phyloP scores from a whole-genome alignment of 2,797 vertebrate genomes.

The Numenius phaeopus region DNA sequence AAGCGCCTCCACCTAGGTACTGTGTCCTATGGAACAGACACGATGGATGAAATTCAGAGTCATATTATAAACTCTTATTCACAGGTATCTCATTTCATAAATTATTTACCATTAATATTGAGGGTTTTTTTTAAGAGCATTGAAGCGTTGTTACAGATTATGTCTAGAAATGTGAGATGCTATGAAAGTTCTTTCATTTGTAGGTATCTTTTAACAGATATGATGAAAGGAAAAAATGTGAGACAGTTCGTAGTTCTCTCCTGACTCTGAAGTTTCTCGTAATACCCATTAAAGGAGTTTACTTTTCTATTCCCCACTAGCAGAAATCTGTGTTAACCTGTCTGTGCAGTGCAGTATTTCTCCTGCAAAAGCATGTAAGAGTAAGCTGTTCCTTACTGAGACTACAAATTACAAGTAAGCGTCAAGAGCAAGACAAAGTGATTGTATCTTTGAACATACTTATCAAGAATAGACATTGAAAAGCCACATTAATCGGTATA shows the following conservation, averaged over 20 bases:
- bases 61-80: slow-evolving; percentile 88
- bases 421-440: not conserved
- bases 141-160: not conserved
- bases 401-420: not conserved
- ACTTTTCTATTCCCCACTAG: not conserved
- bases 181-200: not conserved
- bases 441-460: slow-evolving; percentile 9
- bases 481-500: not conserved
- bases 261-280: not conserved
- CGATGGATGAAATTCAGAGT: slow-evolving; percentile 97
- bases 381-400: not conserved
- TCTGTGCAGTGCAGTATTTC: not conserved
- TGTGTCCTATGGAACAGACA: slow-evolving; percentile 93
- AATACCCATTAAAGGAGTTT: not conserved
- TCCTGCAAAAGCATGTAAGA: not conserved
- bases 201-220: not conserved
- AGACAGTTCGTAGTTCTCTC: not conserved
- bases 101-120: not conserved
- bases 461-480: not conserved
- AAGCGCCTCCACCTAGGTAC: slow-evolving; percentile 88
- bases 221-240: not conserved
- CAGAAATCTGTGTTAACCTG: not conserved
- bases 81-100: slow-evolving; percentile 81
- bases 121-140: not conserved
- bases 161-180: not conserved